These are phyloP conservation scores for Macrotus californicus DNA, from an alignment of 2,113 vertebrate species.

Conservation along the genomic window DNA sequence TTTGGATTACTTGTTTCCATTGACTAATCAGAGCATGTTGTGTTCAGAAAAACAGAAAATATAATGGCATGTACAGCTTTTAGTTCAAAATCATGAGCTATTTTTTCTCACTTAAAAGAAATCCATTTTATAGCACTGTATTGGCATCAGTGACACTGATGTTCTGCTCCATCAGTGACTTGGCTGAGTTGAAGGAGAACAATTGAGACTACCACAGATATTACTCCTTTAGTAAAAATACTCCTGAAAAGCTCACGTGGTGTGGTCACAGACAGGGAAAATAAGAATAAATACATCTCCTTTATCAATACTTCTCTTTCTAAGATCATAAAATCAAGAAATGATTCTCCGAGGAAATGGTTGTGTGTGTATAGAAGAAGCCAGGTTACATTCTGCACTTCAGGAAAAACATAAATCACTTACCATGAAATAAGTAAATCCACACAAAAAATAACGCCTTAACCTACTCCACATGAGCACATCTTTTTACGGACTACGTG, in stretches of 20 bases:
- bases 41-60: background rate
- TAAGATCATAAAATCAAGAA: background rate
- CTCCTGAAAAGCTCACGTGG: background rate
- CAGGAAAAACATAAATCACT: background rate
- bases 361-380: background rate
- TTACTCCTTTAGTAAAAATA: background rate
- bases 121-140: accelerated
- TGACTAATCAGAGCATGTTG: background rate
- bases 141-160: background rate
- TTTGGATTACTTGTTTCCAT: background rate
- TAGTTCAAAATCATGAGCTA: background rate
- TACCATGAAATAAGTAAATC: background rate
- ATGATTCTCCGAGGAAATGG: background rate
- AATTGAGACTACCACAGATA: background rate
- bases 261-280: background rate
- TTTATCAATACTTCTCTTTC: background rate
- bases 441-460: background rate
- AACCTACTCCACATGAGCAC: background rate
- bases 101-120: background rate
- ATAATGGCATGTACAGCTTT: background rate
- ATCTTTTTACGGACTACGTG: background rate
- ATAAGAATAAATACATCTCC: background rate
- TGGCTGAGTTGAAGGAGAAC: background rate
- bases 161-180: background rate
- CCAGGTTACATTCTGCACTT: background rate